phyloP scores from a whole-genome alignment of 2,888 invertebrate genomes.

The Boloria euphrosyne region DNA sequence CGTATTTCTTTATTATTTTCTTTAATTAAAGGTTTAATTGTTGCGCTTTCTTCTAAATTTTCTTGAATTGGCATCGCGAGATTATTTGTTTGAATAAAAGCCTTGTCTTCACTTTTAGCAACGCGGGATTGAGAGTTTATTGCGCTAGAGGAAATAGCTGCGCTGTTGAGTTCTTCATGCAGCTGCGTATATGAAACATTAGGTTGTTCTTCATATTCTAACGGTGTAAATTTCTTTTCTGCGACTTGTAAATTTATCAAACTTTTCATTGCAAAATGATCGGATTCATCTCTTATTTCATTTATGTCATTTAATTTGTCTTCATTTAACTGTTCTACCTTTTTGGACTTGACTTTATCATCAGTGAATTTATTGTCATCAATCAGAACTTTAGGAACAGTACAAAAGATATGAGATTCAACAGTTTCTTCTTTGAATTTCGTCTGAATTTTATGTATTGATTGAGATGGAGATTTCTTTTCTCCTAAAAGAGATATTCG shows the following conservation, averaged over 20 bases:
- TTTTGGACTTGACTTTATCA: too few relatives aligned
- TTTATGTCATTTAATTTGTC: too few relatives aligned
- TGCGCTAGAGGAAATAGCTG: slow-evolving; percentile 5
- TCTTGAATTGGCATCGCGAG: slow-evolving; percentile 39
- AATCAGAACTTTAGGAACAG: too few relatives aligned
- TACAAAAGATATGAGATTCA: background rate
- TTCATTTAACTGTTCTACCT: too few relatives aligned
- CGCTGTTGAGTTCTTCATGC: background rate
- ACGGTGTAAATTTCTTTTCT: background rate
- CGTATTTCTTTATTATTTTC: slow-evolving; percentile 49
- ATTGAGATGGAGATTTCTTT: background rate
- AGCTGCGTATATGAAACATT: background rate
- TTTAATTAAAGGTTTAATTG: slow-evolving; percentile 50
- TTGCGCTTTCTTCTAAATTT: slow-evolving; percentile 46
- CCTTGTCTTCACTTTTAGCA: slow-evolving; percentile 49
- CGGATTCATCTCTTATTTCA: too few relatives aligned
- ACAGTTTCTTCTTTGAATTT: background rate
- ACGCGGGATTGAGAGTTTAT: slow-evolving; percentile 59
- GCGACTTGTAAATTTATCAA: too few relatives aligned
- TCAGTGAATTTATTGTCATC: too few relatives aligned
- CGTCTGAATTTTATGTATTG: background rate
- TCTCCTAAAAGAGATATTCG: background rate
- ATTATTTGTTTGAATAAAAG: slow-evolving; percentile 54
- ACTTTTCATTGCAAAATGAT: too few relatives aligned
- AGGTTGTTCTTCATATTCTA: background rate